Evolutionary conservation across 2,113 vertebrate species (phyloP), one percentile per base, ranked within the genome.

Genomic region (Cyprinodon brontotheroides): DNA sequence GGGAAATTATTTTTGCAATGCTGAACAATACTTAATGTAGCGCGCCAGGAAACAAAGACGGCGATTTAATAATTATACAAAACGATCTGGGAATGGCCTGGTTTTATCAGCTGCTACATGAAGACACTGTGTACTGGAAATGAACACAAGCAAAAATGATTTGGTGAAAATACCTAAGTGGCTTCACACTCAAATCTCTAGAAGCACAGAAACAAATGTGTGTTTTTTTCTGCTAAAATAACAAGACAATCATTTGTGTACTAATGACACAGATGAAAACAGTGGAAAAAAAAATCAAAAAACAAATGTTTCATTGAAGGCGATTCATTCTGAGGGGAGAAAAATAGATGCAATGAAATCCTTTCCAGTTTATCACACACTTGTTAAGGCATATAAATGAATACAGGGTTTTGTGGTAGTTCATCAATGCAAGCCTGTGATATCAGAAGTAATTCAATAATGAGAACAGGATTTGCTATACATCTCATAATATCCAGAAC

Each of bases 1-100:
- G 79, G 80, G 75, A 87, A 89, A 91, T 92, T 80, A 79, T 88
- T 88, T 53, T 88, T 84, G 82, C 69, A 68, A 76, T 74, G 61
- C 77, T 81, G 76, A 89, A 83, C 81, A 87, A 81, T 86, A 84
- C 72, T 91, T 87, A 90, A 88, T 89, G 77, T 81, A 63, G 65
- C 72, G 61, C 70, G 62, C 77, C 68, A 57, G 75, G 70, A 84
- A 82, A 83, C 69, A 75, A 63, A 83, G 72, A 73, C 72, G 60
- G 73, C 37, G 67, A 77, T 91, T 87, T 86, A 78, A 83, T 90
- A 79, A 83, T 80, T 59, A 61, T 17, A 11, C 57, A 50, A 78
- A 75, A 82, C 79, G 48, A 36, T 72, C 59, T 65, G 69, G 78
- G 57, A 73, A 80, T 57, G 79, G 76, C 61, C 74, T 57, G 64